Evolutionary conservation across 2,113 vertebrate species (phyloP).

Genomic region (Lasiurus cinereus): DNA sequence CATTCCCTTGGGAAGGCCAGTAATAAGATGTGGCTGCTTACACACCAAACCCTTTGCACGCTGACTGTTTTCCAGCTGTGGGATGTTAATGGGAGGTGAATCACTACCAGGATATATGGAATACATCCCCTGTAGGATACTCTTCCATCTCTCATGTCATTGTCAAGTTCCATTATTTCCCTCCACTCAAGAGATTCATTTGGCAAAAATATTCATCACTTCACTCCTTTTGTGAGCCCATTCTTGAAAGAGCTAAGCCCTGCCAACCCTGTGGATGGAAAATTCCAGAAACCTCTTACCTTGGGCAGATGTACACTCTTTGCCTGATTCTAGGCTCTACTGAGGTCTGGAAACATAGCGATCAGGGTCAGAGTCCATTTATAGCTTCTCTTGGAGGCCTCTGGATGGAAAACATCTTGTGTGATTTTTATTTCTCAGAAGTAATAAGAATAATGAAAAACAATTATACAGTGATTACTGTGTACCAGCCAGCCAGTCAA

Average conservation of each 20-base stretch:
- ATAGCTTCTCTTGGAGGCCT: neutral
- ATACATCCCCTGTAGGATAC: neutral
- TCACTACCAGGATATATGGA: constrained; percentile 45
- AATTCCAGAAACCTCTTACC: neutral
- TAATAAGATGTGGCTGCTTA: constrained; percentile 37
- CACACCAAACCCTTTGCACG: neutral
- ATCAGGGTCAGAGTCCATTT: neutral
- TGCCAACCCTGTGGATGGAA: neutral
- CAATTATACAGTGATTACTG: neutral
- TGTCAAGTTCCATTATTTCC: neutral
- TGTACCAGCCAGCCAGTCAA: neutral
- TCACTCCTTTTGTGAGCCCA: neutral
- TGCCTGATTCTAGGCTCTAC: neutral
- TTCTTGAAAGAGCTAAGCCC: constrained; percentile 1
- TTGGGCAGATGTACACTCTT: neutral
- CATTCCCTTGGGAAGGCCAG: neutral
- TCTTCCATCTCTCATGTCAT: neutral
- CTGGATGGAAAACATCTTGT: constrained; percentile 11
- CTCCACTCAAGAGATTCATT: neutral
- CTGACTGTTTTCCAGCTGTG: constrained; percentile 8
- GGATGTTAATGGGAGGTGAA: neutral
- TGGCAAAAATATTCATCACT: neutral
- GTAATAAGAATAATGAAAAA: constrained; percentile 18
- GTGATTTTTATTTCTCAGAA: constrained; percentile 49
- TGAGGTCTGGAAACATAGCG: neutral